Percentiles rank a stretch among this genome's conserved stretches.
Conservation (phyloP, 2,113 vertebrate genomes). For the Bufo gargarizans region DNA sequence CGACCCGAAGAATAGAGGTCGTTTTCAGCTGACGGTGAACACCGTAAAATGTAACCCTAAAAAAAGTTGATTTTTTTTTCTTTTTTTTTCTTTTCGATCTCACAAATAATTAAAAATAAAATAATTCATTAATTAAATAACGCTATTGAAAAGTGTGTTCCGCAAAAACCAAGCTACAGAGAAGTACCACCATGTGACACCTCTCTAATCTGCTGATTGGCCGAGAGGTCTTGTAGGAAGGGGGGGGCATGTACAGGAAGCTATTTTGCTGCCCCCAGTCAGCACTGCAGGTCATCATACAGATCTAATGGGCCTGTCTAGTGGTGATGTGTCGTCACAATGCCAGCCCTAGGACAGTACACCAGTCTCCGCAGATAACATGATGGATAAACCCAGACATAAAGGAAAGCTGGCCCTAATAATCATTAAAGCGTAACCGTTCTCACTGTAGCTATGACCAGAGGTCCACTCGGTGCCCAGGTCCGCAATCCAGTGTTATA, state of each 20-base stretch:
- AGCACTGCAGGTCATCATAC: background rate
- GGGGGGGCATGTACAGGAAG: background rate
- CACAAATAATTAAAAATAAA: no score
- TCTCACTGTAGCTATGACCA: slow-evolving; percentile 25
- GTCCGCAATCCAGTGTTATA: slow-evolving; percentile 45
- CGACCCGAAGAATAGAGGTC: no score
- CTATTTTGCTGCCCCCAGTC: background rate
- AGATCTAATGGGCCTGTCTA: background rate
- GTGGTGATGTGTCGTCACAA: no score
- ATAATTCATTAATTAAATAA: no score
- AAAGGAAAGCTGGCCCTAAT: background rate
- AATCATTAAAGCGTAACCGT: background rate
- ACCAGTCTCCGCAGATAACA: background rate
- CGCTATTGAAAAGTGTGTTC: no score
- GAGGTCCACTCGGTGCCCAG: background rate
- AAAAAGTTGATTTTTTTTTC: no score
- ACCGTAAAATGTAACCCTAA: no score
- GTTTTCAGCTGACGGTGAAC: no score
- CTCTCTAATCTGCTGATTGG: background rate
- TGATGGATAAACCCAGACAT: background rate
- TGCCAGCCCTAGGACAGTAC: background rate
- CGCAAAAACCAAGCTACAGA: background rate
- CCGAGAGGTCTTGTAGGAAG: background rate
- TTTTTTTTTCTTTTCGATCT: no score
- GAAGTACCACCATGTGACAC: background rate